Base-by-base conservation (phyloP, 2,888 invertebrate species). In the Drosophila siamana region DNA sequence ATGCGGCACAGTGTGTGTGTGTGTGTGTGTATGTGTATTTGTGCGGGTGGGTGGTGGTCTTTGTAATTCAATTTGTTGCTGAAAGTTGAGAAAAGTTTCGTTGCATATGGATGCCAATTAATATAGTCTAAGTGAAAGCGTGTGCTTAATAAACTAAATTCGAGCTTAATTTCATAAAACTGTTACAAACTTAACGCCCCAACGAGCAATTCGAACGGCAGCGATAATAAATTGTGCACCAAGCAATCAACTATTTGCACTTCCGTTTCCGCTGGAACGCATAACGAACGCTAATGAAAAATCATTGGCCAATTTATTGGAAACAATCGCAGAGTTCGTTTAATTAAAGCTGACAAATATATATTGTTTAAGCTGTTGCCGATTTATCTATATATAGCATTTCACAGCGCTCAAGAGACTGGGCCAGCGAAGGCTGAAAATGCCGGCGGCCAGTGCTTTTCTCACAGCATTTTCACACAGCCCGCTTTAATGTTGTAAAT, bases 401-500 rank as follows among this genome's bases (percentile, higher is more conserved):
- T 54, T 65, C 51, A 3, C 19, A 19, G 19, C 19, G 28, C 33
- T 15, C 15, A 43, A 28, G 6, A 46, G 26, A n/a, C 11, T n/a
- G 40, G 30, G 44, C 59, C 59, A 19, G 13, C 6, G 9, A 36
- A 36, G 69, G 52, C 36, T 46, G 40, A 50, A 44, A 47, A 57
- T 64, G 70, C 66, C 43, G 47, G 33, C 26, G 43, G 50, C 44
- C 24, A 47, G 36, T 57, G 54, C 43, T 60, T 59, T 40, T 33
- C 44, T 38, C 54, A 64, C 69, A 63, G 55, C 19, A 67, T 60
- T 51, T 46, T 43, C 16, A 44, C 57, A 48, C 33, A 33, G 52
- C 47, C 65, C 57, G 62, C 70, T 75, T 82, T 83, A 83, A 86
- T 89, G 78, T 69, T 75, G 77, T 78, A 89, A 88, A 88, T 78